Evolutionary conservation across 2,113 vertebrate species (phyloP).

Genomic region (Philantomba maxwellii): DNA sequence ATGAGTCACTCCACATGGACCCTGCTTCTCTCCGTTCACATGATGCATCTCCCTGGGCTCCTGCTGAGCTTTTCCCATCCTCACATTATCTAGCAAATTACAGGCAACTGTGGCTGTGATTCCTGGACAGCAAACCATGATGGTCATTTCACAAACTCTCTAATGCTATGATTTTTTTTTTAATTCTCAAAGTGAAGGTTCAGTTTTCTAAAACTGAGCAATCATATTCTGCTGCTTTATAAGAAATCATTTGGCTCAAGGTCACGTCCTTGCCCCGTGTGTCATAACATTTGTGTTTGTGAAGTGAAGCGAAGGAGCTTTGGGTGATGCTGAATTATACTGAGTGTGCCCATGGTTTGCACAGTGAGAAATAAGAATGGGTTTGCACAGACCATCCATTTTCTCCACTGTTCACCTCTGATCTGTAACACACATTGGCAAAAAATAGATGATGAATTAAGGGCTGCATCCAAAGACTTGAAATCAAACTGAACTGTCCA

Average conservation of each 20-base stretch:
- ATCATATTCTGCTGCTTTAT: neutral
- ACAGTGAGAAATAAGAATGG: neutral
- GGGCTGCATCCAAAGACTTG: neutral
- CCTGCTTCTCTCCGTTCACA: neutral
- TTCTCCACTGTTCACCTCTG: neutral
- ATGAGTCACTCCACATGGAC: neutral
- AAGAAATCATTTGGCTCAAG: neutral
- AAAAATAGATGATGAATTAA: neutral
- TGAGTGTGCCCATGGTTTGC: neutral
- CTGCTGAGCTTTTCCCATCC: neutral
- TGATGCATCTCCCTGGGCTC: accelerated
- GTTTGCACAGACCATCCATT: neutral
- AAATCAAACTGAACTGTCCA: neutral
- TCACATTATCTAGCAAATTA: neutral
- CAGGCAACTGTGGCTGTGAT: neutral
- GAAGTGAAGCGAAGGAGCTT: neutral
- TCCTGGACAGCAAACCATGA: neutral
- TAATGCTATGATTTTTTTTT: neutral
- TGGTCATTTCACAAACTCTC: neutral
- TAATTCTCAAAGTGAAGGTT: neutral
- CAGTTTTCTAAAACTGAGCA: neutral
- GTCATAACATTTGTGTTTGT: neutral
- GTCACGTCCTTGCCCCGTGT: neutral
- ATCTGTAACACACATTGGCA: neutral
- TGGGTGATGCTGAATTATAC: neutral